Percentiles rank a stretch among this genome's conserved stretches.
Evolutionary conservation across 2,797 vertebrate genomes (phyloP).

Genomic region (Danionella dracula): DNA sequence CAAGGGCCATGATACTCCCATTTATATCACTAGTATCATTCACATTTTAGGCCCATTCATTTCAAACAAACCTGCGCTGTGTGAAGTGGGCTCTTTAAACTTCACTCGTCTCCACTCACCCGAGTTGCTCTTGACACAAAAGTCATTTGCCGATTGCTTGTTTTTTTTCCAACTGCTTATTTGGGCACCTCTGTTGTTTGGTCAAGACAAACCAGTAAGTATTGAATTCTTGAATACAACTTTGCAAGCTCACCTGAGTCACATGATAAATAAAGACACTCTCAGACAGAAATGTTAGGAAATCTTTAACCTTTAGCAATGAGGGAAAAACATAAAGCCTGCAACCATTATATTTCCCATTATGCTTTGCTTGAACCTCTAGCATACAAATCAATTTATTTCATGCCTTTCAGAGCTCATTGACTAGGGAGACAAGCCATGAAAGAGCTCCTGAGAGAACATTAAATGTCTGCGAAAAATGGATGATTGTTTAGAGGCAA

Average conservation of each 20-base stretch:
- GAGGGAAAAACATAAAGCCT: conserved; percentile 22
- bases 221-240: conserved; percentile 6
- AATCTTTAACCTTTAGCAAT: conserved; percentile 29
- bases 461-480: conserved; percentile 36
- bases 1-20: conserved; percentile 14
- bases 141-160: conserved; percentile 41
- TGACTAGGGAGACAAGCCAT: conserved; percentile 36
- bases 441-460: conserved; percentile 36
- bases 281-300: conserved; percentile 21
- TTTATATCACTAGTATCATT: conserved; percentile 25
- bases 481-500: conserved; percentile 30
- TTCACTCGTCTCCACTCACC: conserved; percentile 28
- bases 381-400: conserved; percentile 41
- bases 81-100: conserved; percentile 39
- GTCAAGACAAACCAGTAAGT: conserved; percentile 7
- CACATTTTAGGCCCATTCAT: conserved; percentile 16
- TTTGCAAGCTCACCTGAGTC: background rate
- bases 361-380: conserved; percentile 29
- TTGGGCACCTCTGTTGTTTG: conserved; percentile 15
- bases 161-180: conserved; percentile 28
- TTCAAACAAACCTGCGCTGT: conserved; percentile 11
- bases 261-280: conserved; percentile 11
- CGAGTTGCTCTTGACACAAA: conserved; percentile 35
- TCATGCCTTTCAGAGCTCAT: conserved; percentile 37
- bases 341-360: conserved; percentile 35